These are phyloP conservation scores for Blennius ocellaris DNA, from an alignment of 2,113 vertebrate genomes.

Conservation along the genomic window DNA sequence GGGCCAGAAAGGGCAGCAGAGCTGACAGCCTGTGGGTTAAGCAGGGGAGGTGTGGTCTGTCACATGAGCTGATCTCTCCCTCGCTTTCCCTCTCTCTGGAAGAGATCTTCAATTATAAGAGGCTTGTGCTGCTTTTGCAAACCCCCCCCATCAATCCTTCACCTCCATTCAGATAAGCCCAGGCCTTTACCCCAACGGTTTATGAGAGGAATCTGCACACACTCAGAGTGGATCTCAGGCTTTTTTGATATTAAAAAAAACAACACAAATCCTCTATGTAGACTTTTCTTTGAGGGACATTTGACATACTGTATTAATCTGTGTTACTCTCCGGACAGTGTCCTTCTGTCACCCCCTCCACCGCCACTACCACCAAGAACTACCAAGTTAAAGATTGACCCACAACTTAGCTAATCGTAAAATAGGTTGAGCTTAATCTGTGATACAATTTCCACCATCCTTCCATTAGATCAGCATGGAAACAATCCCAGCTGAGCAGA, in stretches of 20 bases:
- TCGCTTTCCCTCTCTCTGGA: conserved; percentile 35
- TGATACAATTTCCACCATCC: conserved; percentile 51
- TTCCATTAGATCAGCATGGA: conserved; percentile 49
- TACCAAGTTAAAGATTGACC: conserved; percentile 38
- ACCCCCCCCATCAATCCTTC: conserved; percentile 58
- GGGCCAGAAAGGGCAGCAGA: conserved; percentile 29
- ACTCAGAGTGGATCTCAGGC: conserved; percentile 55
- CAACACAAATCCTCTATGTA: conserved; percentile 69
- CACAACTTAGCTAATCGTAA: conserved; percentile 43
- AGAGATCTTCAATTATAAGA: conserved; percentile 75
- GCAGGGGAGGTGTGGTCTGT: conserved; percentile 42
- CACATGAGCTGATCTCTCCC: conserved; percentile 28
- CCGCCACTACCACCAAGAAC: conserved; percentile 1
- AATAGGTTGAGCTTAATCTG: conserved; percentile 63
- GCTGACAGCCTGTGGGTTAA: conserved; percentile 46
- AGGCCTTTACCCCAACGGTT: conserved; percentile 53
- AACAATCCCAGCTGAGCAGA: conserved; percentile 67
- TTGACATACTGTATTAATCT: conserved; percentile 54
- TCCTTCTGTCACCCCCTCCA: conserved; percentile 22
- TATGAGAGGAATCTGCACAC: conserved; percentile 57
- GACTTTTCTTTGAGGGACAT: conserved; percentile 61
- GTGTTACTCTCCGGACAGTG: conserved; percentile 29
- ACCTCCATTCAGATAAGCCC: conserved; percentile 66
- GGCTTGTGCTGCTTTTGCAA: conserved; percentile 63
- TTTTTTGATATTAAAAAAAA: conserved; percentile 29